Evolutionary conservation across 2,113 vertebrate genomes (phyloP).

Genomic region (Solea solea): DNA sequence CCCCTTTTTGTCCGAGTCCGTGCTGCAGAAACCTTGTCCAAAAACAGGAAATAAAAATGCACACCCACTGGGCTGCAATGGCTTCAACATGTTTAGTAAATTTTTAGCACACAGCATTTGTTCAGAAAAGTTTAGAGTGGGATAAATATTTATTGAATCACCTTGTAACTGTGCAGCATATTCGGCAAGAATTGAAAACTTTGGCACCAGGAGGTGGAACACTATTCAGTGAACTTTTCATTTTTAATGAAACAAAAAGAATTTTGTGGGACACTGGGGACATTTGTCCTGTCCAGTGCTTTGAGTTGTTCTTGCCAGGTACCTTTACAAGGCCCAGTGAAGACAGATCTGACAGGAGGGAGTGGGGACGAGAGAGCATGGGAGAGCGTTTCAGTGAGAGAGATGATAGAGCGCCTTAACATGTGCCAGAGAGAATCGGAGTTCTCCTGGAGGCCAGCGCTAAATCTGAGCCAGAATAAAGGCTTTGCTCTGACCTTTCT

Average conservation of each 20-base stretch:
- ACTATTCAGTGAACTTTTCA: constrained; percentile 57
- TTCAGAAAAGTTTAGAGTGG: constrained; percentile 32
- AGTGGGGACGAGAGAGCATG: constrained; percentile 33
- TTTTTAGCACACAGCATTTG: constrained; percentile 39
- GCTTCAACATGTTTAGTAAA: constrained; percentile 44
- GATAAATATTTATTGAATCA: constrained; percentile 50
- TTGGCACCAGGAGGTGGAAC: constrained; percentile 31
- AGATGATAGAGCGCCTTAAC: constrained; percentile 54
- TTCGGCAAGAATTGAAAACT: constrained; percentile 49
- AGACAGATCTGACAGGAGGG: constrained; percentile 70
- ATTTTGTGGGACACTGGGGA: constrained; percentile 63
- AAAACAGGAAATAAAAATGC: constrained; percentile 34
- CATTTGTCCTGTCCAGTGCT: constrained; percentile 45
- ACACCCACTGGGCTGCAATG: constrained; percentile 12
- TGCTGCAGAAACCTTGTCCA: constrained; percentile 13
- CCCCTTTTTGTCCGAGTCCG: constrained; percentile 3
- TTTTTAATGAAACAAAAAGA: constrained; percentile 65
- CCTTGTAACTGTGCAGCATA: constrained; percentile 32
- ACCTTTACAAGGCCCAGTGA: constrained; percentile 67
- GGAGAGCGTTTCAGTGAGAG: constrained; percentile 26
- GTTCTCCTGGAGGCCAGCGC: constrained; percentile 66
- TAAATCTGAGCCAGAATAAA: constrained; percentile 47
- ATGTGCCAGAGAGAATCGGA: constrained; percentile 65
- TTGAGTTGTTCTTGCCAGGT: constrained; percentile 69
- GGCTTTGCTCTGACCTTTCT: constrained; percentile 57